phyloP scores from a whole-genome alignment of 2,113 vertebrate genomes.

The Nanorana parkeri region DNA sequence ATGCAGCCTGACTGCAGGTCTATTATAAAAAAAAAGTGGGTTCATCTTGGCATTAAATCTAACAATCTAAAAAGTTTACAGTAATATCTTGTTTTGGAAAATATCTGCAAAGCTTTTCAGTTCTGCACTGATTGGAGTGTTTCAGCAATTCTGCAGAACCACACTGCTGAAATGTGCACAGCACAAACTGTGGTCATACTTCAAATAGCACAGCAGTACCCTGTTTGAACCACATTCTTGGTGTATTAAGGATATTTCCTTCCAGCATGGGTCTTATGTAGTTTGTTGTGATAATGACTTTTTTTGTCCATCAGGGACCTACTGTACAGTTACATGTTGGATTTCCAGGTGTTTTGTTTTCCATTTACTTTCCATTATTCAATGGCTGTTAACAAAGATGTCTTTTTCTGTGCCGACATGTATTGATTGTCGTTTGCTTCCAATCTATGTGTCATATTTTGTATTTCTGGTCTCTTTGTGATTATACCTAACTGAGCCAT shows the following conservation, averaged over 20 bases:
- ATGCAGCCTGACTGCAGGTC: too few species aligned
- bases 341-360: constrained; percentile 30
- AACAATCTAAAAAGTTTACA: too few species aligned
- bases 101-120: too few species aligned
- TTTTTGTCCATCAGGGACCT: background rate
- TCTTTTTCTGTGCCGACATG: background rate
- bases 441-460: constrained; percentile 19
- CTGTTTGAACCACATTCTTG: background rate
- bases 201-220: background rate
- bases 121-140: too few species aligned
- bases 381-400: constrained; percentile 31
- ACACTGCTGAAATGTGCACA: too few species aligned
- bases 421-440: constrained; percentile 31
- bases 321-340: background rate
- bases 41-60: too few species aligned
- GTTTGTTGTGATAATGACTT: background rate
- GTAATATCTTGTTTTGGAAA: too few species aligned
- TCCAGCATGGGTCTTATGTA: background rate
- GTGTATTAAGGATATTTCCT: background rate
- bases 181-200: too few species aligned
- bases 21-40: too few species aligned
- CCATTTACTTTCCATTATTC: constrained; percentile 1
- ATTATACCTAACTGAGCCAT: constrained; percentile 8
- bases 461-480: background rate
- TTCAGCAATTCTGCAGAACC: too few species aligned